A percentile compares a stretch with the other conserved stretches of the same genome.
These are phyloP conservation scores for Peromyscus maniculatus DNA, from an alignment of 2,113 vertebrate genomes.

Conservation along the genomic window DNA sequence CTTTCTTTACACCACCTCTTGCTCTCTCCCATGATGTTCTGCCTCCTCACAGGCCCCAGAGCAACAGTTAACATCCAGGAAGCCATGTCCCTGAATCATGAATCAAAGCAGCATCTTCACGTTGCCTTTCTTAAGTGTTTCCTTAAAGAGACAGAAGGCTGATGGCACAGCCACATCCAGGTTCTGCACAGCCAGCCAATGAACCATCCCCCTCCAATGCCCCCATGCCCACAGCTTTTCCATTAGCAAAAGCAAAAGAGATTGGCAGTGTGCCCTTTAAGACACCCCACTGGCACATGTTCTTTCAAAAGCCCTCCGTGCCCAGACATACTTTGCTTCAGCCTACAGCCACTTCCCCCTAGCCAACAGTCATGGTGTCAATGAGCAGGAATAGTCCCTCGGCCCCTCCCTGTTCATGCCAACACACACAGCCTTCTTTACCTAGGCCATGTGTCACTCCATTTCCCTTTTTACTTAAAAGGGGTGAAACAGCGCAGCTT, in stretches of 20 bases:
- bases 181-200: not conserved
- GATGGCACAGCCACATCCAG: not conserved
- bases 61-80: not conserved
- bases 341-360: not conserved
- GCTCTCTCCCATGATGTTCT: not conserved
- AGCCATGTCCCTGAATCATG: not conserved
- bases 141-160: not conserved
- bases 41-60: not conserved
- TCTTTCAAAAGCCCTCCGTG: not conserved
- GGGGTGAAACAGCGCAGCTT: not conserved
- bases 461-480: conserved; percentile 37
- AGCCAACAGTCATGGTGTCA: not conserved
- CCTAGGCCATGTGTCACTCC: not conserved
- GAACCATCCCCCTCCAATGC: rapidly evolving
- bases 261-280: not conserved
- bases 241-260: not conserved
- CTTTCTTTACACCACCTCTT: not conserved
- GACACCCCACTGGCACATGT: rapidly evolving
- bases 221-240: not conserved
- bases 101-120: not conserved
- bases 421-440: not conserved
- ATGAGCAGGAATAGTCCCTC: not conserved
- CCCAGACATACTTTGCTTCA: not conserved
- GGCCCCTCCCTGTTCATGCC: too few species aligned
- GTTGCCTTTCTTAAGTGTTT: not conserved